Base-by-base conservation (phyloP, 2,113 vertebrate genomes). In the Callipepla californica region DNA sequence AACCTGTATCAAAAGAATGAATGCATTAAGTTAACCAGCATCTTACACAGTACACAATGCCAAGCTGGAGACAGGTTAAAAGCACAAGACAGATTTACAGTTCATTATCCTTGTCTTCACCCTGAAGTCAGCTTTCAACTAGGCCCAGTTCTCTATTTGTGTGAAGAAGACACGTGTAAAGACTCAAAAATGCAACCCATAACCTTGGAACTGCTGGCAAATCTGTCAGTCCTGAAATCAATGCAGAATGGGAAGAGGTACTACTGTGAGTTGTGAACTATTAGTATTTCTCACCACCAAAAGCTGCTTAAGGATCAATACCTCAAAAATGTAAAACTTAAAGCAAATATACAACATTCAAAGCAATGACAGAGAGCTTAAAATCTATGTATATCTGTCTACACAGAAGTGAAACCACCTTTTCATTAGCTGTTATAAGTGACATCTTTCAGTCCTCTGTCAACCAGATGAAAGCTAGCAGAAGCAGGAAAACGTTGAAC, bases 1-100 rank as follows among this genome's bases (percentile, higher is more conserved):
- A 76, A 99, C 98, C 99, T 99, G 97, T 14, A 67, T 40, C 88
- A 90, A 38, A 40, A 83, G 77, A 89, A 80, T 23, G 74, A 86
- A 72, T 11, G 38, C 50, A 77, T 55, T 74, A 86, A 34, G 42
- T 62, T 57, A 94, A 81, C 25, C 48, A 66, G 59, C 40, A 65
- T 59, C 50, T 74, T 10, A 9, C 10, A 19, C 30, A 61, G 38
- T 18, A 18, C 0, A 57, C 7, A 75, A 1, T 11, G 22, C 36
- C 73, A 79, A 28, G 22, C 13, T 76, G 30, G 26, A 75, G 50
- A 65, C 44, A 7, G 6, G 32, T 66, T 85, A 77, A 75, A 92
- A 90, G 45, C 40, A 36, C 2, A n/a, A 53, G 45, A 28, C 12
- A 51, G 44, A 44, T 50, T 67, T 21, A 11, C 11, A 59, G 51